Evolutionary conservation across 2,797 vertebrate genomes (phyloP).

Genomic region (Tragelaphus eurycerus): DNA sequence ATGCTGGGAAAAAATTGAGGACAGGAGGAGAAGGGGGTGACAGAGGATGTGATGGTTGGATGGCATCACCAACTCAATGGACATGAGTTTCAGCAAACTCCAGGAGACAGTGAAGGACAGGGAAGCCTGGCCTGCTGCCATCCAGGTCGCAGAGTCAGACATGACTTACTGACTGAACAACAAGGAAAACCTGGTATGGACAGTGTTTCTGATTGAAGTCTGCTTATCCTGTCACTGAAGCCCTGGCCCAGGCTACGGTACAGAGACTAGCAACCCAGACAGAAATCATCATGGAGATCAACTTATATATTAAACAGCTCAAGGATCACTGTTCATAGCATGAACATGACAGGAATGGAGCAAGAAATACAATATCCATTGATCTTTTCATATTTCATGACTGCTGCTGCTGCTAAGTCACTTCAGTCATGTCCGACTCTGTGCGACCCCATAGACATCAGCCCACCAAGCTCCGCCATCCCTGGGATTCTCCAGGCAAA

Average conservation of each 20-base stretch:
- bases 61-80: too few relatives aligned
- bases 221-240: background rate
- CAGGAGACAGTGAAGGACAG: too few relatives aligned
- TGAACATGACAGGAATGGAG: background rate
- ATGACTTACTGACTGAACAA: background rate
- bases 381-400: background rate
- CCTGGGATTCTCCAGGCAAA: too few relatives aligned
- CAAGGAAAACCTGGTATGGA: background rate
- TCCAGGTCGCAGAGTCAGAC: background rate
- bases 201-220: background rate
- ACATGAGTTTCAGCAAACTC: too few relatives aligned
- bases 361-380: background rate
- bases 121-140: background rate
- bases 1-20: too few relatives aligned
- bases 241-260: background rate
- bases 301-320: background rate
- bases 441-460: too few relatives aligned
- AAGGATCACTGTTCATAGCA: background rate
- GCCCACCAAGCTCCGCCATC: too few relatives aligned
- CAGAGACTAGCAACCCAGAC: background rate
- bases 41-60: too few relatives aligned
- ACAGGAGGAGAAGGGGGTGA: too few relatives aligned
- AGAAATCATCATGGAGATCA: background rate
- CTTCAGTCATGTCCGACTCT: too few relatives aligned
- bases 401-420: too few relatives aligned